phyloP scores from a whole-genome alignment of 2,797 vertebrate species.

The Urocyon cinereoargenteus region DNA sequence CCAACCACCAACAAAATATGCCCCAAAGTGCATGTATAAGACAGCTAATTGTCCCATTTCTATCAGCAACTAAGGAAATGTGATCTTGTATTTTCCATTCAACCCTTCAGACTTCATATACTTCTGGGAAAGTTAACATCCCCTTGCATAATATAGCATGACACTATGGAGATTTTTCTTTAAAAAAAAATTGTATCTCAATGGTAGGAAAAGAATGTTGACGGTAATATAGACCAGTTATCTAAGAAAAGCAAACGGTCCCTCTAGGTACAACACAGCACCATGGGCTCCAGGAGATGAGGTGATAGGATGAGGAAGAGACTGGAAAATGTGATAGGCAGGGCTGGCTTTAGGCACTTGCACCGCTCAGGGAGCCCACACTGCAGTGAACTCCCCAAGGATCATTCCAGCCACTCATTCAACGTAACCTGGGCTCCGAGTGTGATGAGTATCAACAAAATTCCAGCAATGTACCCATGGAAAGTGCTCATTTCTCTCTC shows the following conservation, averaged over 20 bases:
- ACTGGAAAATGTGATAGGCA: constrained; percentile 72
- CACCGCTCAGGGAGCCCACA: constrained; percentile 73
- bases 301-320: constrained; percentile 56
- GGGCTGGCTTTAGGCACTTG: constrained; percentile 70
- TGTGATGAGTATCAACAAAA: constrained; percentile 68
- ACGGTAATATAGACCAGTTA: constrained; percentile 51
- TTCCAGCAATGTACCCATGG: background rate
- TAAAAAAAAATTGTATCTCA: constrained; percentile 66
- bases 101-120: constrained; percentile 30
- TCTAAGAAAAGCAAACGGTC: constrained; percentile 76
- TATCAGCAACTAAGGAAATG: constrained; percentile 33
- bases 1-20: background rate
- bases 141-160: constrained; percentile 25
- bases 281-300: background rate
- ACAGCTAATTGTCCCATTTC: constrained; percentile 52
- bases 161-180: constrained; percentile 60
- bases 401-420: constrained; percentile 78
- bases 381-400: constrained; percentile 37
- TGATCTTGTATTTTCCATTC: constrained; percentile 30
- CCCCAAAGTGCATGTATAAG: background rate
- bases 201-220: constrained; percentile 20
- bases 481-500: constrained; percentile 63
- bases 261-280: constrained; percentile 66
- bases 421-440: constrained; percentile 69
- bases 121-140: constrained; percentile 42